Percentiles rank a stretch among this genome's conserved stretches.
These are phyloP conservation scores for Nixonia krombeini DNA, from an alignment of 1,140 invertebrate species.

Conservation along the genomic window DNA sequence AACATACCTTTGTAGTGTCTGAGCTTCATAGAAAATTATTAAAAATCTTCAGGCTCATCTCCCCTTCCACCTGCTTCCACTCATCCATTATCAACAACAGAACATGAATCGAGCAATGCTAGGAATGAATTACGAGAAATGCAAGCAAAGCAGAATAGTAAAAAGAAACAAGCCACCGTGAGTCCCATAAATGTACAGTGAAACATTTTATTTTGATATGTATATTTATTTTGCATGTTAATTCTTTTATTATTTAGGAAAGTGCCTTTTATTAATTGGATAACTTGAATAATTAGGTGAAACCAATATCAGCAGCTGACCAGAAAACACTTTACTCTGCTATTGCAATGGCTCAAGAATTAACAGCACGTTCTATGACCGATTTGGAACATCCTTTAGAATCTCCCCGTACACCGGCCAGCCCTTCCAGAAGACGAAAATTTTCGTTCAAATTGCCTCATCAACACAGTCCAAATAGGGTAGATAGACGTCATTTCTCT, in stretches of 20 bases:
- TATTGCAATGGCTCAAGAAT: constrained; percentile 93
- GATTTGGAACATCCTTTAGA: constrained; percentile 78
- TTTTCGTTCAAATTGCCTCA: constrained; percentile 89
- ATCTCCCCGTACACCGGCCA: constrained; percentile 80
- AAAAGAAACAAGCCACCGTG: constrained; percentile 85
- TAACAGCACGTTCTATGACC: constrained; percentile 90
- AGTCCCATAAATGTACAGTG: constrained; percentile 72
- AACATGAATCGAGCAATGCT: constrained; percentile 78
- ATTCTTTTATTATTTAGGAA: constrained; percentile 41
- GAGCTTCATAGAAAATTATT: constrained; percentile 1
- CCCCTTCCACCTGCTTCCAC: constrained; percentile 58
- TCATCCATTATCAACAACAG: constrained; percentile 70
- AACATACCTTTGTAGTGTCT: no score
- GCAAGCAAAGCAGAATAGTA: constrained; percentile 72
- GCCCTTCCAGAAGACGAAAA: constrained; percentile 86
- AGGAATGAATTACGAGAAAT: constrained; percentile 84
- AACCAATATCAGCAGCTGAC: constrained; percentile 94
- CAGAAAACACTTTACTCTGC: constrained; percentile 94
- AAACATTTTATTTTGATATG: constrained; percentile 57
- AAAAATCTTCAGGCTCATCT: constrained; percentile 58
- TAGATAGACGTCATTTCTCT: constrained; percentile 86
- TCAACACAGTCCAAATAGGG: constrained; percentile 74
- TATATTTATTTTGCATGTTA: constrained; percentile 37
- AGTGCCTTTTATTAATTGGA: constrained; percentile 14
- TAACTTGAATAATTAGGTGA: constrained; percentile 75